Conservation (phyloP, 2,888 invertebrate genomes). For the Gymnosoma rotundatum region DNA sequence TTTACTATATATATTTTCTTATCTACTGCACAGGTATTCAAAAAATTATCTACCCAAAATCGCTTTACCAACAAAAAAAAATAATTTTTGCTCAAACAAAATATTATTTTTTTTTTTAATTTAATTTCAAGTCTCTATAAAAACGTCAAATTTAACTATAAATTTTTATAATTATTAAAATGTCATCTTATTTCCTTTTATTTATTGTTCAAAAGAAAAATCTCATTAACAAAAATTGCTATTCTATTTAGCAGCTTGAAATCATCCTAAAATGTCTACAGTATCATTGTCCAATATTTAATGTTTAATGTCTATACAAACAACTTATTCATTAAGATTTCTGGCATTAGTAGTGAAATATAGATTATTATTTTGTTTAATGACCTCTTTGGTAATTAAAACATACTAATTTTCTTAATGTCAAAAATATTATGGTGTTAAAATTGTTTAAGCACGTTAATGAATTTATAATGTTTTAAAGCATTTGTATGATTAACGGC, state of each 20-base stretch:
- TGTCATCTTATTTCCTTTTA: background rate
- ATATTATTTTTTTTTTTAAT: background rate
- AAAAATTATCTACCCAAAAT: too few relatives aligned
- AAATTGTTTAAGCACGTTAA: background rate
- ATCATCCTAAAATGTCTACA: background rate
- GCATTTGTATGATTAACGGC: background rate
- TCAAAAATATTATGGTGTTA: background rate
- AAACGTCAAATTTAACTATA: background rate
- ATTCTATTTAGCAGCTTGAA: background rate
- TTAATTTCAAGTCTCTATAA: background rate
- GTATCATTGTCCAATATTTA: background rate
- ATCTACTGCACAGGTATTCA: too few relatives aligned
- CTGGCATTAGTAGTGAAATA: constrained; percentile 3
- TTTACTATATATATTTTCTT: too few relatives aligned
- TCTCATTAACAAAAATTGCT: background rate
- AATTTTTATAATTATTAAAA: background rate
- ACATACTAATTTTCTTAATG: background rate
- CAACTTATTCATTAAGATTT: constrained; percentile 23
- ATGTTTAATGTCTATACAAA: constrained; percentile 18
- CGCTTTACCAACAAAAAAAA: background rate
- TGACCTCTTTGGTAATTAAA: background rate
- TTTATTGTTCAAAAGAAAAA: background rate
- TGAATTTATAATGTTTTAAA: background rate
- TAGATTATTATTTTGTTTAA: background rate
- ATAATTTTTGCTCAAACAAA: background rate